These are phyloP conservation scores for Drosophila sp. DNA, from an alignment of 1,140 invertebrate genomes.

Conservation along the genomic window DNA sequence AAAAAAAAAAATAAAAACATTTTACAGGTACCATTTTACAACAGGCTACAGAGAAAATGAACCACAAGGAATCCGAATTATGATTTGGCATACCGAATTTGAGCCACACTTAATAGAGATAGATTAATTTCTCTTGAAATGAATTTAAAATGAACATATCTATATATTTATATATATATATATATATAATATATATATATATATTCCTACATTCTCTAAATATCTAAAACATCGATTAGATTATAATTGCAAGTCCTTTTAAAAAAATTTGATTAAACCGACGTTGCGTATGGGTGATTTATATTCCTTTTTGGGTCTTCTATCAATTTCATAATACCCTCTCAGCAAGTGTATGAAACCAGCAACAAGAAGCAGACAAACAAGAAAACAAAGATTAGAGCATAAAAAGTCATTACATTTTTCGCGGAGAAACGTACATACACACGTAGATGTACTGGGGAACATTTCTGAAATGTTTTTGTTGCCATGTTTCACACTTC, in stretches of 20 bases:
- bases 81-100: background rate
- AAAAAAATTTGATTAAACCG: no score
- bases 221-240: no score
- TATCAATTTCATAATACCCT: background rate
- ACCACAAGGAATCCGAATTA: background rate
- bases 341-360: constrained; percentile 13
- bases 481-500: constrained; percentile 8
- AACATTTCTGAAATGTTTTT: background rate
- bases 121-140: no score
- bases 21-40: constrained; percentile 6
- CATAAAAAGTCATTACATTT: constrained; percentile 57
- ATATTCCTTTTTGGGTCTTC: background rate
- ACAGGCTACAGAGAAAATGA: background rate
- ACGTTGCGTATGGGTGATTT: no score
- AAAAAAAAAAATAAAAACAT: constrained; percentile 15
- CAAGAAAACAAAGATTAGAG: constrained; percentile 31
- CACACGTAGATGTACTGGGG: background rate
- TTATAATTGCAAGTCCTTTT: no score
- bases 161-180: no score
- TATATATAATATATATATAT: no score
- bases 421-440: constrained; percentile 1
- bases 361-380: constrained; percentile 18
- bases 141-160: no score
- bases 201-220: no score
- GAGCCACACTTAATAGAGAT: background rate